Conservation (phyloP, 2,797 vertebrate genomes). For the Chloroceryle amazona region DNA sequence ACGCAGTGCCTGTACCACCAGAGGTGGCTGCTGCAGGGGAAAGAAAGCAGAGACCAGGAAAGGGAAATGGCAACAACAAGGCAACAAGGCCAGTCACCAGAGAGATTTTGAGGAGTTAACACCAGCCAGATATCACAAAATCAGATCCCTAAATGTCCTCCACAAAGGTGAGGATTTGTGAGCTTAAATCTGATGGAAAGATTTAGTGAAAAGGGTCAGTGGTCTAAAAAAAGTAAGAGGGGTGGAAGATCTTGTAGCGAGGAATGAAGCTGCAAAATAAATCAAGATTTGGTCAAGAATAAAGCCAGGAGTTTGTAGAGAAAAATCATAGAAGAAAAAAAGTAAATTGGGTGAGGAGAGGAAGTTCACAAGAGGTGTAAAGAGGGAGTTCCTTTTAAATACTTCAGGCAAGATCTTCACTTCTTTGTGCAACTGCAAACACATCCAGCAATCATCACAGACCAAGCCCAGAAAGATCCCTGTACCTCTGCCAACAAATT, state of each 20-base stretch:
- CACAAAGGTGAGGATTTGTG: background rate
- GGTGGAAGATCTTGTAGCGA: background rate
- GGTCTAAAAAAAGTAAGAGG: background rate
- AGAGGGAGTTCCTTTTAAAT: background rate
- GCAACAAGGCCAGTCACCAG: background rate
- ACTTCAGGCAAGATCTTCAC: background rate
- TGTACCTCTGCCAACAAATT: slow-evolving; percentile 13
- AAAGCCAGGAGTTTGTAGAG: slow-evolving; percentile 6
- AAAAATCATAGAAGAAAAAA: background rate
- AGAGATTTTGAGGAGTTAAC: background rate
- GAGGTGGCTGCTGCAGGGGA: background rate
- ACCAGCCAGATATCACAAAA: background rate
- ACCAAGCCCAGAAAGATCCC: slow-evolving; percentile 6
- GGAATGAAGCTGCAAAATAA: slow-evolving; percentile 44
- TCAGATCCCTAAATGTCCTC: background rate
- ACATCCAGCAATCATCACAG: background rate
- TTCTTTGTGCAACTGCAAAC: slow-evolving; percentile 25
- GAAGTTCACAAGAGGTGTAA: slow-evolving; percentile 32
- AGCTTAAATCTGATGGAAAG: slow-evolving; percentile 23
- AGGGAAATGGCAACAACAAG: background rate
- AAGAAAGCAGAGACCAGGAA: background rate
- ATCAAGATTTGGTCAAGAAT: slow-evolving; percentile 35
- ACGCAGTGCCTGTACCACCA: background rate
- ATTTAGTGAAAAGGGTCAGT: slow-evolving; percentile 1
- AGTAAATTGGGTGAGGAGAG: background rate